Evolutionary conservation across 2,797 vertebrate species (phyloP).

Genomic region (Pipistrellus pipistrellus): DNA sequence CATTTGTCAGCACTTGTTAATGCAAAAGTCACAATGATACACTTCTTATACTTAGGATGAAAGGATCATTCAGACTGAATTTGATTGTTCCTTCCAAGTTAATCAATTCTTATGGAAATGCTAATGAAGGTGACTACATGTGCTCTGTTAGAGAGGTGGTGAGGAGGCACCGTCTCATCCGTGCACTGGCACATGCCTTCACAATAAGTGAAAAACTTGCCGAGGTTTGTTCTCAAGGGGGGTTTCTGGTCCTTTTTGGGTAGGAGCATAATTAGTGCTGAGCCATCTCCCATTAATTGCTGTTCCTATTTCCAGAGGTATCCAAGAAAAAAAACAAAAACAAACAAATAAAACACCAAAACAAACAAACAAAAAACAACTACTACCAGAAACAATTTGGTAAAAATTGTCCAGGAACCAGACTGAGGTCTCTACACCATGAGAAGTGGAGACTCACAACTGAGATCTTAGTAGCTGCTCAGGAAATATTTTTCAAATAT

Average conservation of each 20-base stretch:
- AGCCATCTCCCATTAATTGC: constrained; percentile 46
- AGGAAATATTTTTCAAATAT: constrained; percentile 52
- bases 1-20: neutral
- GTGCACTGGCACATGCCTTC: neutral
- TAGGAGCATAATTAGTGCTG: constrained; percentile 35
- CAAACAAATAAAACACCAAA: neutral
- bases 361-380: neutral
- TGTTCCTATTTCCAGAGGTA: constrained; percentile 64
- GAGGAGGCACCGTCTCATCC: neutral
- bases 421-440: neutral
- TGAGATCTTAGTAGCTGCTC: neutral
- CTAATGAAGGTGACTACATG: neutral
- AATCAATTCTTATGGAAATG: constrained; percentile 15
- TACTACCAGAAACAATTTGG: neutral
- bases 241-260: constrained; percentile 46
- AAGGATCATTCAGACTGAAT: constrained; percentile 37
- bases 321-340: neutral
- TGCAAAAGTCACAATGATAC: neutral
- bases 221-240: neutral
- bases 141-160: neutral
- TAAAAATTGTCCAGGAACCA: constrained; percentile 1
- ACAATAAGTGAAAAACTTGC: constrained; percentile 30
- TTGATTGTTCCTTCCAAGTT: constrained; percentile 1
- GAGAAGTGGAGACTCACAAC: neutral
- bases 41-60: neutral